phyloP scores from a whole-genome alignment of 1,140 invertebrate genomes.

The Trichonephila clavata region DNA sequence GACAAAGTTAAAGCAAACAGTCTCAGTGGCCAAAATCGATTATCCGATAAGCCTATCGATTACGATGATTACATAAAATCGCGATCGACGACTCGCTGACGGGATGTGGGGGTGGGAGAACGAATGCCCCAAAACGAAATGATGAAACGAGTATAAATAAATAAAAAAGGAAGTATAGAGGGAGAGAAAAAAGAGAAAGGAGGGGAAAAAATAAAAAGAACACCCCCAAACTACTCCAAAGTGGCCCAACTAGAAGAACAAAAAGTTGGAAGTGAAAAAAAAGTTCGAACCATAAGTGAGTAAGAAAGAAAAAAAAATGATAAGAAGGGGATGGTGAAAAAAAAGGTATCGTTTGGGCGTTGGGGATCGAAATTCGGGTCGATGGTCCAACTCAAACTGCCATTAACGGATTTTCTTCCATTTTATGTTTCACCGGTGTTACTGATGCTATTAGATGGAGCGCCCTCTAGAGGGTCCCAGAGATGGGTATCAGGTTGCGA shows the following conservation, averaged over 20 bases:
- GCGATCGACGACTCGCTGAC: slow-evolving; percentile 64
- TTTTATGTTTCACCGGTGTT: slow-evolving; percentile 67
- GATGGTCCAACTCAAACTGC: slow-evolving; percentile 66
- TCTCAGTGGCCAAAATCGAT: slow-evolving; percentile 42
- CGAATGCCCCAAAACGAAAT: slow-evolving; percentile 1
- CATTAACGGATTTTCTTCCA: slow-evolving; percentile 67
- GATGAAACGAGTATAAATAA: slow-evolving; percentile 54
- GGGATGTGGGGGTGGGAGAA: neutral
- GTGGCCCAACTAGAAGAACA: slow-evolving; percentile 66
- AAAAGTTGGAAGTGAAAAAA: slow-evolving; percentile 60
- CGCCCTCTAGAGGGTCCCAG: slow-evolving; percentile 27
- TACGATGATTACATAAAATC: slow-evolving; percentile 71
- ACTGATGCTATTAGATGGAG: slow-evolving; percentile 46
- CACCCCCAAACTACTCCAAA: slow-evolving; percentile 54
- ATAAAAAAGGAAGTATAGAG: slow-evolving; percentile 23
- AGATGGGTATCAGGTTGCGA: slow-evolving; percentile 42
- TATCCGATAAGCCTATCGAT: slow-evolving; percentile 68
- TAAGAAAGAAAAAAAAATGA: slow-evolving; percentile 2
- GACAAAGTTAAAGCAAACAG: slow-evolving; percentile 39
- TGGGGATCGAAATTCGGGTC: slow-evolving; percentile 66
- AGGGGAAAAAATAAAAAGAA: neutral
- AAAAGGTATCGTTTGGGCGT: slow-evolving; percentile 53
- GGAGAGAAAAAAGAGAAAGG: neutral
- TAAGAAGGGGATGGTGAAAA: neutral
- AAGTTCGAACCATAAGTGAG: slow-evolving; percentile 41